A percentile compares a stretch with the other conserved stretches of the same genome.
phyloP scores from a whole-genome alignment of 2,888 invertebrate genomes.

The Neoaliturus tenellus region DNA sequence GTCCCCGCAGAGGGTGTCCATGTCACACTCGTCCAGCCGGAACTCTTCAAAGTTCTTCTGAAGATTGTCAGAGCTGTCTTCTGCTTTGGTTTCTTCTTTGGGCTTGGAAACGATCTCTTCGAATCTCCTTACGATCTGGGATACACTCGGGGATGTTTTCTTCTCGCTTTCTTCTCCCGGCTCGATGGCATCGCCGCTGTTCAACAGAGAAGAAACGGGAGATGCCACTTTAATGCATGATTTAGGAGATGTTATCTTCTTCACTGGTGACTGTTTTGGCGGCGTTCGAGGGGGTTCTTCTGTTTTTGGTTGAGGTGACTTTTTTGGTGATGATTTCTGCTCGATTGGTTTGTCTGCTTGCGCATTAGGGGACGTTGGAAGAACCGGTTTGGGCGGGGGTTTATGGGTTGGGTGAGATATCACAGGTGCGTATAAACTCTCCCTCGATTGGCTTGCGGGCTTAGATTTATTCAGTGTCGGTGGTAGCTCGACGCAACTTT shows the following conservation, averaged over 20 bases:
- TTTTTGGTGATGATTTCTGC: neutral
- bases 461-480: constrained; percentile 14
- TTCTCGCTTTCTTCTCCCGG: constrained; percentile 65
- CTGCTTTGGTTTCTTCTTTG: constrained; percentile 69
- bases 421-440: constrained; percentile 42
- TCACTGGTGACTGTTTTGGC: constrained; percentile 43
- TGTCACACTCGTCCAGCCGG: constrained; percentile 84
- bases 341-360: constrained; percentile 31
- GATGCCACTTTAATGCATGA: constrained; percentile 64
- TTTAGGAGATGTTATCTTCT: constrained; percentile 58
- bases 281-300: neutral
- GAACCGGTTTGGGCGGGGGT: constrained; percentile 48
- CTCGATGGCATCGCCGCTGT: constrained; percentile 59
- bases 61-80: constrained; percentile 49
- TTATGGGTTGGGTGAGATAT: constrained; percentile 63
- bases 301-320: constrained; percentile 21
- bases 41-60: constrained; percentile 89
- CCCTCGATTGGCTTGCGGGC: constrained; percentile 12
- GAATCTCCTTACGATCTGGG: constrained; percentile 67
- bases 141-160: constrained; percentile 67
- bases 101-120: constrained; percentile 63
- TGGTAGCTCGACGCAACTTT: constrained; percentile 47
- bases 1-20: constrained; percentile 69
- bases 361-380: constrained; percentile 4
- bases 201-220: constrained; percentile 63